Evolutionary conservation across 2,797 vertebrate species (phyloP).

Genomic region (Poeciliopsis gracilis): DNA sequence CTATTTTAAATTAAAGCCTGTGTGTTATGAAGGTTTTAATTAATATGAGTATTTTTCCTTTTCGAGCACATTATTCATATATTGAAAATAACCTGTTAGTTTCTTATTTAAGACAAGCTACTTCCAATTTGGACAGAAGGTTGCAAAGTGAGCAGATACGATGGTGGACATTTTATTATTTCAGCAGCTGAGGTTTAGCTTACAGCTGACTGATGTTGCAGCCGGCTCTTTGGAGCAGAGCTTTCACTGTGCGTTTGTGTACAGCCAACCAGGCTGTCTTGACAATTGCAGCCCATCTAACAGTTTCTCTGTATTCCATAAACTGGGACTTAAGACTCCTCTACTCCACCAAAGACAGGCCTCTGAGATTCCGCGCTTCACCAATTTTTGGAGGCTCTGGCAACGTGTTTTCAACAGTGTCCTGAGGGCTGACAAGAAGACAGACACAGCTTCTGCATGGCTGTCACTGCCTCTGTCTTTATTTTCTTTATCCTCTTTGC

Average conservation of each 20-base stretch:
- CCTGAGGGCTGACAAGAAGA: constrained; percentile 64
- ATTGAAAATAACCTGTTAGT: background rate
- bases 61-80: background rate
- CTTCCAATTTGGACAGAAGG: background rate
- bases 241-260: background rate
- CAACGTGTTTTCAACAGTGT: constrained; percentile 51
- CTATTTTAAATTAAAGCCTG: background rate
- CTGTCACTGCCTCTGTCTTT: constrained; percentile 53
- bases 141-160: background rate
- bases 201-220: background rate
- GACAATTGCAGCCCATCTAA: constrained; percentile 20
- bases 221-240: background rate
- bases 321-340: constrained; percentile 32
- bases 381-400: constrained; percentile 44
- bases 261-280: constrained; percentile 17
- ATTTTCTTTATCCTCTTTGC: constrained; percentile 41
- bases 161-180: background rate
- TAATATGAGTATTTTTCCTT: background rate
- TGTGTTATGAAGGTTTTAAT: background rate
- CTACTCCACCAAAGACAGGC: constrained; percentile 25
- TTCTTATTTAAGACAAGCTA: background rate
- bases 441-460: constrained; percentile 47
- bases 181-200: background rate
- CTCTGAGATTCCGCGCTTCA: constrained; percentile 33
- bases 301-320: constrained; percentile 15